Evolutionary conservation across 2,888 invertebrate genomes (phyloP).

Genomic region (Pyrochroa serraticornis): DNA sequence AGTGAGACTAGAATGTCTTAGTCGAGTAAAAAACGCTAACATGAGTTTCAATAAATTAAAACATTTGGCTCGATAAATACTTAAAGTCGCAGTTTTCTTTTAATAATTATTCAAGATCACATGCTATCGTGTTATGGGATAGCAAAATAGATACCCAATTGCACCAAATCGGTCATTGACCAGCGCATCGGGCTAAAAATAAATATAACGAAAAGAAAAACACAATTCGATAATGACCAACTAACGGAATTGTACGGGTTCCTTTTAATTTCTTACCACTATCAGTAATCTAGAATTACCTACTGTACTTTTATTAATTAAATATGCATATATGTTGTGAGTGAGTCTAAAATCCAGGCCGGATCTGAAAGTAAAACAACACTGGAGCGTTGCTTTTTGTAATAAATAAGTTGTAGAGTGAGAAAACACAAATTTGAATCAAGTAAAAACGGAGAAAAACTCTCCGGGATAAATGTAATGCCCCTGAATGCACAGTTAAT

Average conservation of each 20-base stretch:
- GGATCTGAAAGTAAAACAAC: neutral
- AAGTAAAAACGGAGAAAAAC: neutral
- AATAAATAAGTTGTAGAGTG: too few species aligned
- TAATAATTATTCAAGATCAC: constrained; percentile 31
- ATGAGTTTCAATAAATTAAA: constrained; percentile 30
- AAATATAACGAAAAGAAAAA: constrained; percentile 14
- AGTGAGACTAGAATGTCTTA: constrained; percentile 35
- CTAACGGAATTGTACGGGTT: constrained; percentile 18
- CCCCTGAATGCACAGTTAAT: constrained; percentile 20
- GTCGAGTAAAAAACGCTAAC: constrained; percentile 27
- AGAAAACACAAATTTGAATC: too few species aligned
- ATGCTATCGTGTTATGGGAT: constrained; percentile 38
- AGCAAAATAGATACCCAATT: constrained; percentile 39
- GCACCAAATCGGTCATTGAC: constrained; percentile 8
- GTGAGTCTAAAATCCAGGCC: constrained; percentile 18
- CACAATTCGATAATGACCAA: constrained; percentile 24
- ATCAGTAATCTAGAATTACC: constrained; percentile 25
- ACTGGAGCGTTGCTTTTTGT: neutral
- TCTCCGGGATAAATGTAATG: constrained; percentile 17
- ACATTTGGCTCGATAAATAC: constrained; percentile 39
- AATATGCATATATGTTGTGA: constrained; percentile 24
- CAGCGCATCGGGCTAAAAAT: neutral
- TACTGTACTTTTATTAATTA: constrained; percentile 24
- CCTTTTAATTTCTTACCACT: constrained; percentile 18
- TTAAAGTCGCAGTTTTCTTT: constrained; percentile 31